Percentiles rank a stretch among this genome's conserved stretches.
Conservation (phyloP, 2,797 vertebrate genomes). For the Avahi laniger region DNA sequence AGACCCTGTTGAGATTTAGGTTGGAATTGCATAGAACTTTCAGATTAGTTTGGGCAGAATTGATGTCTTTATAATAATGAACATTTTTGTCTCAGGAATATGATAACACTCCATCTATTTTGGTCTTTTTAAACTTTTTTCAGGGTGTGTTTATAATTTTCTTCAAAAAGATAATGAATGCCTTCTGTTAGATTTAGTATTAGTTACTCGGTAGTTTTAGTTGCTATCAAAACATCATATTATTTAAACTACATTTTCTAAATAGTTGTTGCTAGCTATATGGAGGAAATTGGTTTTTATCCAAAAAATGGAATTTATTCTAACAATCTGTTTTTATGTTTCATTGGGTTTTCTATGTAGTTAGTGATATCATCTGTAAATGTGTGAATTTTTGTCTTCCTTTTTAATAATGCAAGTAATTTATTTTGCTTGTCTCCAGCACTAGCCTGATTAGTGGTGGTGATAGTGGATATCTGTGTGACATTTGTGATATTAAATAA, state of each 20-base stretch:
- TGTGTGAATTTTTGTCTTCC: not conserved
- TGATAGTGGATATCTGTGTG: not conserved
- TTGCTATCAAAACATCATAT: not conserved
- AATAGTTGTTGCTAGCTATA: not conserved
- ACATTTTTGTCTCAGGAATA: too few relatives aligned
- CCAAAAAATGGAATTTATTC: not conserved
- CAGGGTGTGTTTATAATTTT: not conserved
- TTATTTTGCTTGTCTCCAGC: not conserved
- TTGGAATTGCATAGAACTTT: not conserved
- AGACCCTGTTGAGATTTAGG: not conserved
- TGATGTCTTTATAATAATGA: not conserved
- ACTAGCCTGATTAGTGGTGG: too few relatives aligned
- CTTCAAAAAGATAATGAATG: not conserved
- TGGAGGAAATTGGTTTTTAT: not conserved
- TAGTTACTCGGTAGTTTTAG: not conserved
- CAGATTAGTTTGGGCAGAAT: not conserved
- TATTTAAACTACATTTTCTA: not conserved
- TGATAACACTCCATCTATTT: not conserved
- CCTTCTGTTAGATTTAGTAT: not conserved
- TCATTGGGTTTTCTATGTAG: not conserved
- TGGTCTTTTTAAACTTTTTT: not conserved
- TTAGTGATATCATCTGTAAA: not conserved
- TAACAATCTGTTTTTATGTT: not conserved
- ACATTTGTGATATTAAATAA: not conserved
- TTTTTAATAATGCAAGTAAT: not conserved